Conservation (phyloP, 2,113 vertebrate genomes). For the Nicator chloris region DNA sequence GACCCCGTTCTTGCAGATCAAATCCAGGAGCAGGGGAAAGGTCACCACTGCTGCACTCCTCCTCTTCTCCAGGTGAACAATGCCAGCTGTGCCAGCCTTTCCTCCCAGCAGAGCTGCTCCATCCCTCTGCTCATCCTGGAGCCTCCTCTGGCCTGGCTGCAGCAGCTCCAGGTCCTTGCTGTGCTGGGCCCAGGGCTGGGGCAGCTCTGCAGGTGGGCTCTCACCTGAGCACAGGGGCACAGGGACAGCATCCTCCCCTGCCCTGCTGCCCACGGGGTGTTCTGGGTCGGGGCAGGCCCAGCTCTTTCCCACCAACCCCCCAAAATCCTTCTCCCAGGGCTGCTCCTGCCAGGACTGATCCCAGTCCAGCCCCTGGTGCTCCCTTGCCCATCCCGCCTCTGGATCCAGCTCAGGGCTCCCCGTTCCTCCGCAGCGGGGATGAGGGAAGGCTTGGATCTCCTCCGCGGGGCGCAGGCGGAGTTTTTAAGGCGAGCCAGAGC, state of each 20-base stretch:
- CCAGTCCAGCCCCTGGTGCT: accelerated
- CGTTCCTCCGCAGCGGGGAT: background rate
- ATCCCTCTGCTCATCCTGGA: background rate
- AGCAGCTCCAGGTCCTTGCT: background rate
- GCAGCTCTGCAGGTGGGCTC: background rate
- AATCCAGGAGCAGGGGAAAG: background rate
- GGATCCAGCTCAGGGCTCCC: background rate
- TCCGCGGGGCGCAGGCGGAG: background rate
- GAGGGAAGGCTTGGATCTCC: background rate
- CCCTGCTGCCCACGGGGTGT: background rate
- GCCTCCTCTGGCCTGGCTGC: background rate
- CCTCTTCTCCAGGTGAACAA: background rate
- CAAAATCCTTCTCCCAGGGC: background rate
- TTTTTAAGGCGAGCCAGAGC: background rate
- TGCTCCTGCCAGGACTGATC: background rate
- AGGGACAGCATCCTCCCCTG: background rate
- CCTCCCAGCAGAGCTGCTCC: background rate
- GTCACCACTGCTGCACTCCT: background rate
- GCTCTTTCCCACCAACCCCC: background rate
- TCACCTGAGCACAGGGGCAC: background rate
- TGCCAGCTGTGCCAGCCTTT: background rate
- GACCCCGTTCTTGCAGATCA: background rate
- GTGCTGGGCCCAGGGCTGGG: background rate
- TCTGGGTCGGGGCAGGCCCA: background rate
- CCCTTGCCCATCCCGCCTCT: background rate